Evolutionary conservation across 2,797 vertebrate genomes (phyloP).

Genomic region (Acomys russatus): DNA sequence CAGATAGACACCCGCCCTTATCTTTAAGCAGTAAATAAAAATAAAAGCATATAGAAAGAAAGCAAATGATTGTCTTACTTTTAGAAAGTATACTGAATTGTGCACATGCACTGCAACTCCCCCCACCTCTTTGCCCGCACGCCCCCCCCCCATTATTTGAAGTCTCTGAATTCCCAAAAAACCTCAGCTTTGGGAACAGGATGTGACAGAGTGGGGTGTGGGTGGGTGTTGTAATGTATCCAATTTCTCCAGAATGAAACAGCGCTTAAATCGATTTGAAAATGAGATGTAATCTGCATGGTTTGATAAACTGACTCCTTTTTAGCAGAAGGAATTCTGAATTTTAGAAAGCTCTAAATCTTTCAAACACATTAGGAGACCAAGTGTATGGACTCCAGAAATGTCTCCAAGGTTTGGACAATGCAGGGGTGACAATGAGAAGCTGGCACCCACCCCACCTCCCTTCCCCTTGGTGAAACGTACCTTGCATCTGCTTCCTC

Average conservation of each 20-base stretch:
- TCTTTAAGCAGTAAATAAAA: neutral
- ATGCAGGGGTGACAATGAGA: constrained; percentile 70
- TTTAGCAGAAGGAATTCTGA: constrained; percentile 70
- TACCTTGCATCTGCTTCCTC: constrained; percentile 48
- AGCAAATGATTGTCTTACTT: neutral
- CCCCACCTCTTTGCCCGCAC: no score
- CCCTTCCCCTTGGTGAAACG: constrained; percentile 70
- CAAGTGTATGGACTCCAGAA: constrained; percentile 67
- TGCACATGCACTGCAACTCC: neutral
- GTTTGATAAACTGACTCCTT: constrained; percentile 75
- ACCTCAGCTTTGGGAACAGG: constrained; percentile 62
- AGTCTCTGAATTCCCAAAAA: constrained; percentile 52
- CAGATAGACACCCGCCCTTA: neutral
- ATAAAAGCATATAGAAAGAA: neutral
- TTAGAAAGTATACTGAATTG: neutral
- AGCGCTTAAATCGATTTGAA: constrained; percentile 69
- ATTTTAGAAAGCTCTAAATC: constrained; percentile 69
- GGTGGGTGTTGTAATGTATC: constrained; percentile 56
- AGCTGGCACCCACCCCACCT: constrained; percentile 38
- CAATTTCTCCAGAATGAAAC: neutral
- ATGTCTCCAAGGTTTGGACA: constrained; percentile 79
- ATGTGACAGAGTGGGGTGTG: neutral
- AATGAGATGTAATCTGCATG: constrained; percentile 59
- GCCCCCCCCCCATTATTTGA: constrained; percentile 11
- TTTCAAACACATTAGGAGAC: constrained; percentile 76